Base-by-base conservation (phyloP, 35 echinoderm and acorn worm genomes). In the Nesometra sesokonis region DNA sequence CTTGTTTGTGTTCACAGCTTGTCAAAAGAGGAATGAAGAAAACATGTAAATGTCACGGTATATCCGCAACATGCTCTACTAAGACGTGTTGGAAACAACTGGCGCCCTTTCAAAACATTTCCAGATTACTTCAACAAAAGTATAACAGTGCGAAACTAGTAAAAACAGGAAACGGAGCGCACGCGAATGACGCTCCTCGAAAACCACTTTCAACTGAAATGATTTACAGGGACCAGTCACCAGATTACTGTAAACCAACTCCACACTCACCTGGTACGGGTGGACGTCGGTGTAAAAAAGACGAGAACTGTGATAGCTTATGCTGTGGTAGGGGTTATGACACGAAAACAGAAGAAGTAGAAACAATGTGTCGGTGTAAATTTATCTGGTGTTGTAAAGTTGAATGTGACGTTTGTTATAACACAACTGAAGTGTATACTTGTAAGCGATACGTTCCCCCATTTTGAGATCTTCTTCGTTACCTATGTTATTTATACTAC, bases 291-390 rank as follows among this genome's bases (percentile, higher is more conserved):
- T 99, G 96, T 47, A 80, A 92, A 57, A 99, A 92, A 47, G 37
- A 88, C 21, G 82, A 38, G 17, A 94, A 88, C 15, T 99, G 96
- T 85, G 86, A 94, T 27, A 92, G 89, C 35, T 87, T 99, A 11
- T 99, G 96, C 78, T 99, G 96, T 35, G 96, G 96, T 34, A 81
- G 96, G 83, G 96, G 96, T 30, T 99, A 99, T 77, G 94, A 99
- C 47, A 99, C 94, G 38, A 84, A 88, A 33, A 89, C 57, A 34
- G 84, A 84, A 21, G 87, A 86, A 31, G 88, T 94, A 0, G 89
- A 82, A 31, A 85, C 80, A 37, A 82, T 78, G 37, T 94, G 96
- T 27, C 82, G 87, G 13, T 97, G 95, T 78, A 84, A 81, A 35
- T 91, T 99, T 47, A 76, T 87, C 17, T 99, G 92, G 96, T 94